Evolutionary conservation across 2,888 invertebrate genomes (phyloP), one percentile per base, ranked within the genome.

Genomic region (Drosophila emarginata): DNA sequence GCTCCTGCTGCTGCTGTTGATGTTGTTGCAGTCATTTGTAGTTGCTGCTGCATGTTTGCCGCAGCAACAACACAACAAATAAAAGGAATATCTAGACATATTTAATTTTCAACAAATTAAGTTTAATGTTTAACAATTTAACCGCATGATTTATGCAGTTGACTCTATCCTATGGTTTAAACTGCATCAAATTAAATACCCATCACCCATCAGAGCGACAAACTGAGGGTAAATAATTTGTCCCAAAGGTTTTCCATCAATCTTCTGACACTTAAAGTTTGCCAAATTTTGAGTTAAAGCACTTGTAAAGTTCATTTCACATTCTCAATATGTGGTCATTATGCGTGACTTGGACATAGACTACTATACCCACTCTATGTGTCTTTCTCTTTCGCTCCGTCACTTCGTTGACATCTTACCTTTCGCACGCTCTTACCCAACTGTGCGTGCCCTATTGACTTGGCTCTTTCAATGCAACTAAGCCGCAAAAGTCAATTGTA

Each of bases 21-120:
- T 63, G 69, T 70, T 79, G 77, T 70, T 79, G 77, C 79, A 77
- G 53, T 15, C 53, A 53, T 28, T 84, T 67, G 59, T 60, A 72
- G 65, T 72, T 72, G 40, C 15, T 45, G 21, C 18, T 61, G 66
- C 64, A 67, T 53, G 61, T 71, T 78, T 72, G 53, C 32, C 14
- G 53, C 40, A 52, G 60, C 78, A 71, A 66, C 66, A 67, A 72
- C 67, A 64, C 70, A 79, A 81, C 75, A 67, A 71, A 74, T 75
- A 72, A 67, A 74, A 70, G 62, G 68, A 64, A 76, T 85, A 80
- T 72, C 74, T 79, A 75, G 69, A 71, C 72, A 80, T 82, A 83
- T 85, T 87, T 77, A 87, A 84, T 87, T 82, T 74, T 74, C 75
- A 83, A 74, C 83, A 87, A 87, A 87, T 87, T 85, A 75, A 74